phyloP scores from a whole-genome alignment of 2,888 invertebrate genomes.

The Oxystoma pomonae region DNA sequence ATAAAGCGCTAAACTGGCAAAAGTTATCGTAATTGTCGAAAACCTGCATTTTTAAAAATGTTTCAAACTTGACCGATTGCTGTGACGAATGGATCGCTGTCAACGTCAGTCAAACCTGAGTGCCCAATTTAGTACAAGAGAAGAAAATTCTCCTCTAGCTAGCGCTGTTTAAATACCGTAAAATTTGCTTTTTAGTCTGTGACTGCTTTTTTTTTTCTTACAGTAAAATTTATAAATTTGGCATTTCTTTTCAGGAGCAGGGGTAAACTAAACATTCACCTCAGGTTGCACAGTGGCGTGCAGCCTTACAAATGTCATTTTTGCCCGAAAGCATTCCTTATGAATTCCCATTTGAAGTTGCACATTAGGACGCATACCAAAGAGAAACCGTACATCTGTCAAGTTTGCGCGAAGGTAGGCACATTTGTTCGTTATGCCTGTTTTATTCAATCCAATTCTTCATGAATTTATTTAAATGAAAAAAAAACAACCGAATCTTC shows the following conservation, averaged over 20 bases:
- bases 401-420: slow-evolving; percentile 38
- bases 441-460: no score
- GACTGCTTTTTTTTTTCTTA: no score
- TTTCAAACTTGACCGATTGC: no score
- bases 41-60: no score
- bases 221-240: slow-evolving; percentile 1
- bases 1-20: no score
- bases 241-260: slow-evolving; percentile 17
- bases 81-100: no score
- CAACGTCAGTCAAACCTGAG: no score
- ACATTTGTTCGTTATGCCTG: no score
- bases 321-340: slow-evolving; percentile 35
- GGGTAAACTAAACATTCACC: slow-evolving; percentile 33
- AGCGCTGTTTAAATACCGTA: background rate
- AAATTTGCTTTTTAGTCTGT: slow-evolving; percentile 2
- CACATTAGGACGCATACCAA: slow-evolving; percentile 41
- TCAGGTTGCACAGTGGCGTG: slow-evolving; percentile 40
- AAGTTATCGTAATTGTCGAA: no score
- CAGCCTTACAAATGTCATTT: slow-evolving; percentile 38
- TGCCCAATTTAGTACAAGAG: no score
- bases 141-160: background rate
- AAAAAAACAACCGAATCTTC: no score
- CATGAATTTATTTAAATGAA: no score
- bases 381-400: slow-evolving; percentile 38
- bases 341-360: slow-evolving; percentile 34